Conservation (phyloP, 2,797 vertebrate genomes). For the Perodicticus potto region DNA sequence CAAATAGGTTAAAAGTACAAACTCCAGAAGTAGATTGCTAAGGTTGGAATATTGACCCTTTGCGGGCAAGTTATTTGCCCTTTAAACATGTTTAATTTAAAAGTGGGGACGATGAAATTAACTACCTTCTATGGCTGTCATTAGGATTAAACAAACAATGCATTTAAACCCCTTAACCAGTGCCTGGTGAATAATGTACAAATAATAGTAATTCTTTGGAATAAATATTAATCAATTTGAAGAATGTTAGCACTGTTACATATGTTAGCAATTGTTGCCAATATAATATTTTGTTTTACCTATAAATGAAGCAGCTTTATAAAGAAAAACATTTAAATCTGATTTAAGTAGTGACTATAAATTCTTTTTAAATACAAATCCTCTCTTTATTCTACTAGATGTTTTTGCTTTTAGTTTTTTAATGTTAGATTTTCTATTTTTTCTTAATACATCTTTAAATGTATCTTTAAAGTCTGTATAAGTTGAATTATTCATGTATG, state of each 20-base stretch:
- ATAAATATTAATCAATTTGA: background rate
- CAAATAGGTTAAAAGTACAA: background rate
- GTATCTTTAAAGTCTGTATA: background rate
- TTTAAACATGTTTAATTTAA: slow-evolving; percentile 24
- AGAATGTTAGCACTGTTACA: background rate
- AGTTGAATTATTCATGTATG: background rate
- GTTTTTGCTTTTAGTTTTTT: slow-evolving; percentile 20
- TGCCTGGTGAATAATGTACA: background rate
- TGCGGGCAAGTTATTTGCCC: background rate
- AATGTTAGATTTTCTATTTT: background rate
- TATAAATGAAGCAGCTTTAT: background rate
- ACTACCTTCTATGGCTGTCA: background rate
- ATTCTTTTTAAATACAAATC: background rate
- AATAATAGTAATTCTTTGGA: background rate
- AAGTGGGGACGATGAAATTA: background rate
- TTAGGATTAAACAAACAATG: slow-evolving; percentile 32
- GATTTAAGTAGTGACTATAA: background rate
- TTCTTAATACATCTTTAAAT: background rate
- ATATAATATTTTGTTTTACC: slow-evolving; percentile 3
- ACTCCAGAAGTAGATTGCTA: background rate
- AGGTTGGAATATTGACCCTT: background rate
- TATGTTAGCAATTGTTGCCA: slow-evolving; percentile 7
- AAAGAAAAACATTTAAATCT: slow-evolving; percentile 30
- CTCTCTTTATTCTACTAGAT: background rate
- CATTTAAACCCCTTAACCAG: background rate